Percentiles rank a stretch among this genome's conserved stretches.
These are phyloP conservation scores for Dolichallabes microphthalmus DNA, from an alignment of 2,113 vertebrate genomes.

Conservation along the genomic window DNA sequence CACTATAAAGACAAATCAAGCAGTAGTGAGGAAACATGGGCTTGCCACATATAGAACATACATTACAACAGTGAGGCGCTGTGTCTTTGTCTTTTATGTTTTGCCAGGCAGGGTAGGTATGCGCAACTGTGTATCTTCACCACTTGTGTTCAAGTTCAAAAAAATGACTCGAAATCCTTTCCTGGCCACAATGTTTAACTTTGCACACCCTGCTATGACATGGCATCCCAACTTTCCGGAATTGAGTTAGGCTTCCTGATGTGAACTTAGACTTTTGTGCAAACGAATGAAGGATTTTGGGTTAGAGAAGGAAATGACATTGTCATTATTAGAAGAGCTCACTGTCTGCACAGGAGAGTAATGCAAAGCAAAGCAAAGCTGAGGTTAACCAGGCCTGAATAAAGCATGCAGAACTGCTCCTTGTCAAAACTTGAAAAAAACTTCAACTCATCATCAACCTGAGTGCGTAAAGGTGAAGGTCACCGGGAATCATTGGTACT, in stretches of 20 bases:
- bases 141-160: background rate
- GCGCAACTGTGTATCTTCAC: background rate
- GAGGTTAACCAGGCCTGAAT: slow-evolving; percentile 47
- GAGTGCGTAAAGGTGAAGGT: slow-evolving; percentile 25
- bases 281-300: slow-evolving; percentile 50
- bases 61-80: background rate
- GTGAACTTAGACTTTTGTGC: slow-evolving; percentile 32
- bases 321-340: slow-evolving; percentile 47
- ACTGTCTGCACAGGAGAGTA: slow-evolving; percentile 41
- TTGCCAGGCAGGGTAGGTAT: background rate
- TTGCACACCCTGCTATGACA: slow-evolving; percentile 38
- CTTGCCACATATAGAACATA: slow-evolving; percentile 1
- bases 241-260: slow-evolving; percentile 9
- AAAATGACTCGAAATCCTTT: slow-evolving; percentile 16
- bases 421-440: slow-evolving; percentile 38
- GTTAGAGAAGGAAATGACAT: slow-evolving; percentile 45
- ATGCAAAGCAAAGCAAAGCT: slow-evolving; percentile 47
- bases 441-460: slow-evolving; percentile 18
- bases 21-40: background rate
- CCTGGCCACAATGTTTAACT: slow-evolving; percentile 39
- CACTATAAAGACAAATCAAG: background rate
- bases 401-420: slow-evolving; percentile 39
- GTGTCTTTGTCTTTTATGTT: background rate
- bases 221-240: slow-evolving; percentile 35
- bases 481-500: background rate